A percentile compares a stretch with the other conserved stretches of the same genome.
phyloP scores from a whole-genome alignment of 1,140 invertebrate genomes.

The Lasaia peninsularis region DNA sequence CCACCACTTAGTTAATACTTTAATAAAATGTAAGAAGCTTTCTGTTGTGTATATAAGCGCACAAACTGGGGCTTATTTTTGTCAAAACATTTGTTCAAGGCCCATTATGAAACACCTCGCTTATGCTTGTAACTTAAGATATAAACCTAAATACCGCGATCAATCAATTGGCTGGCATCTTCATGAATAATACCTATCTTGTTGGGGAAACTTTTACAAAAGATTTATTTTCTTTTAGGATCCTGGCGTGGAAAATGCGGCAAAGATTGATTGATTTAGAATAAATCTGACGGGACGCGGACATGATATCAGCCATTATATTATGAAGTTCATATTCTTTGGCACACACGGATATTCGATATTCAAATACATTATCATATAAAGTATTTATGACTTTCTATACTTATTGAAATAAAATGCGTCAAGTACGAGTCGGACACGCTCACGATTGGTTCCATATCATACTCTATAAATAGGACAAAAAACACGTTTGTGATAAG shows the following conservation, averaged over 20 bases:
- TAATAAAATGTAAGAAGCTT: not conserved
- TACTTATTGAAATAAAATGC: too few relatives aligned
- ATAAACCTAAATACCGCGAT: conserved; percentile 51
- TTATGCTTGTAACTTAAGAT: conserved; percentile 30
- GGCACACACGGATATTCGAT: too few relatives aligned
- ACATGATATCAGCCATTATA: conserved; percentile 29
- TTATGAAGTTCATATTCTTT: conserved; percentile 12
- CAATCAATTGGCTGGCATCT: conserved; percentile 61
- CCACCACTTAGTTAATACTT: too few relatives aligned
- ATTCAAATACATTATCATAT: too few relatives aligned
- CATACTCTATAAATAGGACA: too few relatives aligned
- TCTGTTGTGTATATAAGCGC: not conserved
- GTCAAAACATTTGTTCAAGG: not conserved
- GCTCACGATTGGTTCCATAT: too few relatives aligned
- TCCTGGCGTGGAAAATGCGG: conserved; percentile 47
- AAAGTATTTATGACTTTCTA: too few relatives aligned
- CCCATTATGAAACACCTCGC: conserved; percentile 18
- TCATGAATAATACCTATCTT: conserved; percentile 71
- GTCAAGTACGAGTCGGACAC: too few relatives aligned
- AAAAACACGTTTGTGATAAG: too few relatives aligned
- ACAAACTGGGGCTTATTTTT: too few relatives aligned
- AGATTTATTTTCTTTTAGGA: conserved; percentile 64
- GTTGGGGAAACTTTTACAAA: conserved; percentile 68
- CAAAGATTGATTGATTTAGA: conserved; percentile 66
- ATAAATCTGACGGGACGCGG: conserved; percentile 53